Base-by-base conservation (phyloP, 2,888 invertebrate genomes). In the Craniophora ligustri region DNA sequence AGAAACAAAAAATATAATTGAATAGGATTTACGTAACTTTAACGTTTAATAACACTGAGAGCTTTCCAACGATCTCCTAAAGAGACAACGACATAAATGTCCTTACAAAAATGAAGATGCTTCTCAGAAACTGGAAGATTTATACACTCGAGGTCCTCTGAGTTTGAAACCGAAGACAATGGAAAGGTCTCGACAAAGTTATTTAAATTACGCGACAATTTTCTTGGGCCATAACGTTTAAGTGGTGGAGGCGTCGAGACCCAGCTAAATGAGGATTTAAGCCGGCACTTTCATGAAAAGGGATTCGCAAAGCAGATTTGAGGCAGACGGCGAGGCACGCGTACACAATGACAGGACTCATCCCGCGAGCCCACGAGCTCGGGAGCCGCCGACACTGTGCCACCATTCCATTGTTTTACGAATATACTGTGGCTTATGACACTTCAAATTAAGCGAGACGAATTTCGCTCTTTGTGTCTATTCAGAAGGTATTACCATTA, bases 201-300 rank as follows among this genome's bases (percentile, higher is more conserved):
- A 89, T 91, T 91, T 87, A 91, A 92, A 90, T 91, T 87, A 89
- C 81, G 86, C 88, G 89, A 90, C 88, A 90, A 90, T 90, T 90
- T 90, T 90, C 89, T 86, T 86, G 78, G 80, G 78, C 83, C 78
- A 86, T 85, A 88, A 82, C 83, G 86, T 85, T 83, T 87, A 87
- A 90, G 88, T 87, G 87, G 87, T 68, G 81, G 79, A 86, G 84
- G 84, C 87, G 87, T 83, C 78, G 84, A 74, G 87, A 77, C 83
- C 79, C 71, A 82, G 74, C 85, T 88, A 89, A 92, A 92, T 90
- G 91, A 90, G 86, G 90, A 90, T 91, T 91, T 87, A 90, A 91
- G 88, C 88, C 87, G 76, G 75, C 84, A 78, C 84, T 81, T 80
- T 82, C 85, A 81, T 85, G 85, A 84, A 87, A 88, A 85, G 88